Base-by-base conservation (phyloP, 2,888 invertebrate species). In the Orchesellides sinensis region DNA sequence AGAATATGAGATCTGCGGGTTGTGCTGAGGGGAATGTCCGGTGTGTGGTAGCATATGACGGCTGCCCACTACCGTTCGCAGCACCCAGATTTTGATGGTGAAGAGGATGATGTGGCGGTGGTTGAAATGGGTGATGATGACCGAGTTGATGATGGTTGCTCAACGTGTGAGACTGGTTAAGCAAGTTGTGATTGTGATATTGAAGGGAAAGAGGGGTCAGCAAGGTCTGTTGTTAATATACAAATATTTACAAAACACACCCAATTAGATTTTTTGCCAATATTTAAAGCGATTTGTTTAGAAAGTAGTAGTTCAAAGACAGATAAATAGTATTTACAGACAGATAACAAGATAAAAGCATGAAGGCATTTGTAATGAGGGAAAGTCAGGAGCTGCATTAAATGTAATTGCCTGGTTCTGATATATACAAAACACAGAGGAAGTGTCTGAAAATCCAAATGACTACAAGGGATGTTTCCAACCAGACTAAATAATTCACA, bases 161-260 rank as follows among this genome's bases (percentile, higher is more conserved):
- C 74, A 84, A 61, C 32, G 83, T 80, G 70, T 84, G 83, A 49
- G 79, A 83, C 68, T 87, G 85, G 70, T 81, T 52, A 75, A 78
- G 77, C 54, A 74, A 74, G 72, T 85, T 84, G 75, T 87, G 86
- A 68, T 86, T 84, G 72, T 86, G 87, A 77, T 88, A 88, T 78
- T 88, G 88, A 77, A 88, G 87, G 86, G 87, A 88, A 61, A 88
- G 85, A 66, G 88, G 88, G 79, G 88, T 88, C 87, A 88, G 85
- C 85, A 88, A 80, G 84, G 88, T 88, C 88, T 88, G 83, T 85
- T 49, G 73, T 81, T 77, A 82, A 79, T 78, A 75, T 80, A 84
- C 84, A 85, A 83, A 85, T 84, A 84, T 85, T 59, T 80, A 85
- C 82, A 85, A 83, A 63, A 83, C 74, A 83, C 83, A 77, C 80